These are phyloP conservation scores for Caenorhabditis japonica DNA, from an alignment of 2,888 invertebrate genomes.

Conservation along the genomic window DNA sequence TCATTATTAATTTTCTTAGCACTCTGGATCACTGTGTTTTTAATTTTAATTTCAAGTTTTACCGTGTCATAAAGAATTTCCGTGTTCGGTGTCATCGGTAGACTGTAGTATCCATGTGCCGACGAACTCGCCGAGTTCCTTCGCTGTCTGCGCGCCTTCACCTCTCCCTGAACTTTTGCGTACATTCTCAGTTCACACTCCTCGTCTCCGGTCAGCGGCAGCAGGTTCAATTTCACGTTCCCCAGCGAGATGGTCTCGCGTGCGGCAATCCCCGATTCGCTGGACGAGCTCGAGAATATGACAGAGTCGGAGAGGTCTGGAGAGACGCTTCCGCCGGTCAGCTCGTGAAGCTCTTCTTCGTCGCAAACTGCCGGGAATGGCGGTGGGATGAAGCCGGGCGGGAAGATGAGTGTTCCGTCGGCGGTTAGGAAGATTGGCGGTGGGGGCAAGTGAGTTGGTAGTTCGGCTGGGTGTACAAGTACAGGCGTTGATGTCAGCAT, in stretches of 20 bases:
- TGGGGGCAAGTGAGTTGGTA: slow-evolving; percentile 61
- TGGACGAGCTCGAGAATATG: slow-evolving; percentile 27
- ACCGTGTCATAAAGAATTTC: slow-evolving; percentile 49
- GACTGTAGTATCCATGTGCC: slow-evolving; percentile 11
- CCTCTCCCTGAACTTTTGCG: slow-evolving; percentile 46
- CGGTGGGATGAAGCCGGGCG: slow-evolving; percentile 51
- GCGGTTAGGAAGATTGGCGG: slow-evolving; percentile 34
- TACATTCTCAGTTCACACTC: slow-evolving; percentile 47
- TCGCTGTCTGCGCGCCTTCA: slow-evolving; percentile 16
- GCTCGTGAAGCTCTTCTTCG: slow-evolving; percentile 51
- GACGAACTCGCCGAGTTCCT: slow-evolving; percentile 26
- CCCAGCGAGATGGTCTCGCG: slow-evolving; percentile 14
- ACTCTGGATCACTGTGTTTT: slow-evolving; percentile 1
- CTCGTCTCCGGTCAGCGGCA: slow-evolving; percentile 46
- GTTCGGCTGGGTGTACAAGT: slow-evolving; percentile 53
- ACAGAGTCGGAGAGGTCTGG: slow-evolving; percentile 11
- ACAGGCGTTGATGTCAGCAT: slow-evolving; percentile 54
- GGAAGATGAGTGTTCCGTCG: slow-evolving; percentile 33
- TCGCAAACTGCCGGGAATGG: slow-evolving; percentile 52
- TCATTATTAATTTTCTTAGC: too few species aligned
- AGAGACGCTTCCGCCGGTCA: slow-evolving; percentile 12
- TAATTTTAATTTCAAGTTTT: neutral
- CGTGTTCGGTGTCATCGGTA: slow-evolving; percentile 32
- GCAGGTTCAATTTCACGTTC: slow-evolving; percentile 27
- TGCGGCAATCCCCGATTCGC: slow-evolving; percentile 17